Percentiles rank a stretch among this genome's conserved stretches.
Conservation (phyloP, 1,140 invertebrate genomes). For the Cryptotermes secundus region DNA sequence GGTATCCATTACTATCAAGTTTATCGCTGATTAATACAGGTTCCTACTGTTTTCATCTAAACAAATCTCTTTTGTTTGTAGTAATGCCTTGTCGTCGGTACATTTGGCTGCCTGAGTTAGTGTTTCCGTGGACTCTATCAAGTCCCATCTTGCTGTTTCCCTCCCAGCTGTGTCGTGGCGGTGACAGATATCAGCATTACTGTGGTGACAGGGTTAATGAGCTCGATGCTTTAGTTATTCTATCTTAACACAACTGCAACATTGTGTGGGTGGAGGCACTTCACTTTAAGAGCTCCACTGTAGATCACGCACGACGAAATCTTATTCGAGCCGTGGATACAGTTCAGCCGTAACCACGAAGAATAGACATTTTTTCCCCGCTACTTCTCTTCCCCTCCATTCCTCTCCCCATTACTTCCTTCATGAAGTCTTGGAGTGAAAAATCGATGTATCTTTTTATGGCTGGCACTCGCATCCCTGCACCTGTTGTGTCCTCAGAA, state of each 20-base stretch:
- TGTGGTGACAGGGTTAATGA: conserved; percentile 2
- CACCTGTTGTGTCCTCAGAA: conserved; percentile 14
- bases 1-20: neutral
- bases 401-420: neutral
- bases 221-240: neutral
- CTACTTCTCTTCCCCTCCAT: too few species aligned
- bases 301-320: neutral
- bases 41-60: too few species aligned
- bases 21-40: neutral
- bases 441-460: conserved; percentile 3
- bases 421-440: conserved; percentile 19
- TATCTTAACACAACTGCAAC: neutral
- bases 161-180: neutral
- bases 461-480: neutral
- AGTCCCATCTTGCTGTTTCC: too few species aligned
- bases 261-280: neutral
- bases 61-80: neutral
- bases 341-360: neutral
- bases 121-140: too few species aligned
- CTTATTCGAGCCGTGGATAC: neutral
- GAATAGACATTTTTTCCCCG: neutral
- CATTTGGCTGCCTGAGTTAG: neutral
- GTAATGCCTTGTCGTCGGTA: neutral
- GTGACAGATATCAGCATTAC: neutral
- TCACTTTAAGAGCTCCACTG: neutral